Percentiles rank a stretch among this genome's conserved stretches.
phyloP scores from a whole-genome alignment of 53 echinoderm and acorn worm genomes.

The Temnopleurus reevesii region DNA sequence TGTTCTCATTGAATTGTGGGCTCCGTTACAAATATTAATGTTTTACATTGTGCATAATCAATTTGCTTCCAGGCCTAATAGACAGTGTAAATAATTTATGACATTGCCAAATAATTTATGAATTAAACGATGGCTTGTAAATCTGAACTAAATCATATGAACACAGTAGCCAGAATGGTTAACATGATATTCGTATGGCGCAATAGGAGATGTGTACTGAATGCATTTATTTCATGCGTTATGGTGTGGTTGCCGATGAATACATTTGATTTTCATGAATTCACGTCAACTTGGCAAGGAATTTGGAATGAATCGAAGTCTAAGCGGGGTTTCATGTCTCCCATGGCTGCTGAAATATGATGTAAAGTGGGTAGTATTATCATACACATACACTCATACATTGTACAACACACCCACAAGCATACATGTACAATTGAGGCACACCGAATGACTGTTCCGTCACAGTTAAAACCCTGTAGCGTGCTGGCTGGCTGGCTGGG shows the following conservation, averaged over 20 bases:
- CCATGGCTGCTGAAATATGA: background rate
- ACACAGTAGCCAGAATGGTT: background rate
- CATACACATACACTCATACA: constrained; percentile 2
- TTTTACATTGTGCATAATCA: background rate
- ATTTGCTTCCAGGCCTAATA: background rate
- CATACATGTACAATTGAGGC: background rate
- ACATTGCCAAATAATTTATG: background rate
- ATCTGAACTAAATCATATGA: background rate
- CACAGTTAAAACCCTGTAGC: background rate
- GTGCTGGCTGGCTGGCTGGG: too few relatives aligned
- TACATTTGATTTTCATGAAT: background rate
- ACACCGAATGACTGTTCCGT: background rate
- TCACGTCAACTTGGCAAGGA: background rate
- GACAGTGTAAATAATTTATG: background rate
- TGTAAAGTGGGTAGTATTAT: background rate
- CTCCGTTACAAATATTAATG: background rate
- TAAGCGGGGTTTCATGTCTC: background rate
- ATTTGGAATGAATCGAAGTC: background rate
- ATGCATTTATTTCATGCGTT: too few relatives aligned
- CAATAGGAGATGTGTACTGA: background rate
- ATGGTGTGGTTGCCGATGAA: background rate
- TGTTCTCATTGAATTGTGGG: background rate
- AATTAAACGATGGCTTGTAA: background rate
- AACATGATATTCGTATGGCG: background rate
- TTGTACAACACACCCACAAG: background rate